A percentile compares a stretch with the other conserved stretches of the same genome.
Conservation (phyloP, 1,140 invertebrate species). For the Octopus sinensis region DNA sequence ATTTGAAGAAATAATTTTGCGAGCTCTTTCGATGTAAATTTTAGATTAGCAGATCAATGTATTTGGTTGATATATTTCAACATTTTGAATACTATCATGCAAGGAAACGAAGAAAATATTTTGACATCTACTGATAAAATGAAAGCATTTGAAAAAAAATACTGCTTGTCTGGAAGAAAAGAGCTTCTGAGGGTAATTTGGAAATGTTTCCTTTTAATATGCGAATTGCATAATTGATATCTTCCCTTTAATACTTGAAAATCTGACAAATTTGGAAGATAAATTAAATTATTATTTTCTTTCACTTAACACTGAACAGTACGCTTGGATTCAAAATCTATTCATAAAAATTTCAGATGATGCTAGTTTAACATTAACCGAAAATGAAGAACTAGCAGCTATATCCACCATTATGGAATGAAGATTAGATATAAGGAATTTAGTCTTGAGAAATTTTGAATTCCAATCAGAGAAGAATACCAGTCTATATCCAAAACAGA, state of each 20-base stretch:
- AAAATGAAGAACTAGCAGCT: neutral
- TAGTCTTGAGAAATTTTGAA: neutral
- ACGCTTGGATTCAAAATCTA: neutral
- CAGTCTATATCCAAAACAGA: neutral
- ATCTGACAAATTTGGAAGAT: neutral
- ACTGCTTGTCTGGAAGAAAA: neutral
- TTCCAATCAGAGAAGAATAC: constrained; percentile 8
- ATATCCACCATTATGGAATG: neutral
- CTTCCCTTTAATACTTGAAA: neutral
- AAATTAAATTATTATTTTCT: neutral
- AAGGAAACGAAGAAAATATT: neutral
- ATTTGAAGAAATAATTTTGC: neutral
- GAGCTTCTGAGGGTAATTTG: neutral
- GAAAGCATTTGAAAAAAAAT: neutral
- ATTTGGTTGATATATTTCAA: neutral
- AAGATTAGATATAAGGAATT: neutral
- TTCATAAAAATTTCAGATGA: neutral
- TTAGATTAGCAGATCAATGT: neutral
- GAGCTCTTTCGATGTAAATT: neutral
- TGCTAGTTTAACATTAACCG: neutral
- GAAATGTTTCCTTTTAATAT: neutral
- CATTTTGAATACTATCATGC: neutral
- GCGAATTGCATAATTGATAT: neutral
- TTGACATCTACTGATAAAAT: constrained; percentile 5
- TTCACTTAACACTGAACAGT: neutral